Base-by-base conservation (phyloP, 2,888 invertebrate genomes). In the Epirrhoe tristata region DNA sequence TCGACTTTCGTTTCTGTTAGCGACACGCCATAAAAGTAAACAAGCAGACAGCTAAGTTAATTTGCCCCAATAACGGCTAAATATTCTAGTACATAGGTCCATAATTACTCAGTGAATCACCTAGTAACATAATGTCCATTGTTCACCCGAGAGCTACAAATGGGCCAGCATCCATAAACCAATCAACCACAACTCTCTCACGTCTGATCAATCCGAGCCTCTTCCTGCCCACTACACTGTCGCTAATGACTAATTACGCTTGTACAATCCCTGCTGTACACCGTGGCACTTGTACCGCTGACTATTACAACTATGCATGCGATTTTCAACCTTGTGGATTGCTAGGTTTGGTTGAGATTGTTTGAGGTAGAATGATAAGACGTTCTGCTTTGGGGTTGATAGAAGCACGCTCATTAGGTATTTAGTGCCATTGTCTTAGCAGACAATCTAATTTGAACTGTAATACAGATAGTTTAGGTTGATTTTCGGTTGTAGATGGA, bases 241-340 rank as follows among this genome's bases (percentile, higher is more conserved):
- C 88, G 84, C 88, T 91, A 91, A 91, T 89, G 89, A 91, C 91
- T 91, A 90, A 91, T 91, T 91, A 91, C 86, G 85, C 85, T 86
- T 88, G 89, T 87, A 89, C 87, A 86, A 89, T 89, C 88, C 87
- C 74, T 70, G 74, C 71, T 82, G 77, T 75, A 82, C 85, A 81
- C 81, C 81, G 79, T 83, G 81, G 82, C 81, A 81, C 82, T 82
- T 78, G 82, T 81, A 82, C 77, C 79, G 77, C 73, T 72, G 72
- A 71, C 66, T 61, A 58, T 57, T 58, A 10, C 39, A 43, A 32
- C 5, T 8, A 6, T 16, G 7, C 81, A 85, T 65, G 65, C 69
- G 14, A 86, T 75, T 76, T 58, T 73, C 68, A 61, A 80, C 83
- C 80, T 75, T 88, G 82, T 50, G 7, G 14, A 7, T 36, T 12